These are phyloP conservation scores for Planiliza haematocheilus DNA, from an alignment of 2,113 vertebrate species.

Conservation along the genomic window DNA sequence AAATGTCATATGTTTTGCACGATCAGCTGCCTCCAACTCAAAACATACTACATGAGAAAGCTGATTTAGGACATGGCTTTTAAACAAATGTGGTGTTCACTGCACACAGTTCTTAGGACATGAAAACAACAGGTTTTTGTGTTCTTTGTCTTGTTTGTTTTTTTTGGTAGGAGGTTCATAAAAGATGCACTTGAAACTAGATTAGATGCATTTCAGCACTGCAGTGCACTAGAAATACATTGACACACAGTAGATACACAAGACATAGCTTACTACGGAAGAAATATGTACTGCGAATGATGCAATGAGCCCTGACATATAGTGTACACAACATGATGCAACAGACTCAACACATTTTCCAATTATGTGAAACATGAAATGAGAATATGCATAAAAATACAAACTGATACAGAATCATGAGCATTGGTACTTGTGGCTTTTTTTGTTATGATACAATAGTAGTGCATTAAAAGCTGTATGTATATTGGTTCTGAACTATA, in stretches of 20 bases:
- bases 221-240: constrained; percentile 32
- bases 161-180: constrained; percentile 62
- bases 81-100: constrained; percentile 28
- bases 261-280: constrained; percentile 1
- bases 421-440: constrained; percentile 35
- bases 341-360: constrained; percentile 6
- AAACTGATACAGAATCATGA: constrained; percentile 31
- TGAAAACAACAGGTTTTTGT: neutral
- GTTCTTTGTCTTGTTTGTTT: neutral
- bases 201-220: constrained; percentile 38
- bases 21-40: constrained; percentile 3
- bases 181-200: constrained; percentile 54
- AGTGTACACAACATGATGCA: constrained; percentile 24
- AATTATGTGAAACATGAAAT: constrained; percentile 22
- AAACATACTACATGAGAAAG: constrained; percentile 15
- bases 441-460: constrained; percentile 25
- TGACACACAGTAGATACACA: constrained; percentile 43
- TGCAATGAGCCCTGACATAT: constrained; percentile 46
- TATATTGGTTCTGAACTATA: constrained; percentile 21
- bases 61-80: constrained; percentile 24
- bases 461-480: constrained; percentile 33
- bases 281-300: constrained; percentile 18
- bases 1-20: constrained; percentile 28
- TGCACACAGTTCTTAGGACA: constrained; percentile 23
- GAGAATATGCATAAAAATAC: constrained; percentile 19